Base-by-base conservation (phyloP, 92 coral and sea anemone genomes). In the Zoanthus sociatus region DNA sequence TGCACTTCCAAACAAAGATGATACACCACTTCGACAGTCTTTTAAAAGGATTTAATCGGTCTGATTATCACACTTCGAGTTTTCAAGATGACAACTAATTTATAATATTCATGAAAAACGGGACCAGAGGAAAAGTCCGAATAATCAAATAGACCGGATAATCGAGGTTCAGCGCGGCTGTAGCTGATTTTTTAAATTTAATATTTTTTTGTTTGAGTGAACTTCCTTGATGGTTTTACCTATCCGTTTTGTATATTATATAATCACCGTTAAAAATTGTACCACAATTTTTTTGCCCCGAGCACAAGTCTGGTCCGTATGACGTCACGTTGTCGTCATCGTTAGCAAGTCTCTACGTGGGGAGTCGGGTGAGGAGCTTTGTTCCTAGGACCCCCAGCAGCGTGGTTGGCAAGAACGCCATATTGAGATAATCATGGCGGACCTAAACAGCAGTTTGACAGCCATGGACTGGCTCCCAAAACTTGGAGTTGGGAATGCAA, bases 401-500 rank as follows among this genome's bases (percentile, higher is more conserved):
- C 86, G 92, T 83, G 96, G 99, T 95, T 97, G 99, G 99, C 99
- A 95, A 95, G 99, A 94, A 94, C 98, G 98, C 98, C 96, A 94
- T 93, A 81, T 92, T 92, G 88, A 77, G 92, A 75, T 17, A 91
- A 95, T 95, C 92, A 97, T 97, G 99, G 99, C 99, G 96, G 99
- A 97, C 78, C 93, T 95, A 69, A 97, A 95, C 79, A 96, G 95
- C 86, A 97, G 99, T 90, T 93, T 95, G 79, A 97, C 99, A 79
- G 98, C 99, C 84, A 97, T 97, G 99, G 99, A 97, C 95, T 97
- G 99, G 99, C 98, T 97, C 91, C 99, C 99, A 9, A 97, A 97
- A 91, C 98, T 97, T 14, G 96, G 96, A 85, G 99, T 97, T 48
- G 99, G 99, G 58, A 90, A 87, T 44, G 96, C 98, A 68, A 91